Conservation (phyloP, 2,888 invertebrate species). For the Autographa pulchrina region DNA sequence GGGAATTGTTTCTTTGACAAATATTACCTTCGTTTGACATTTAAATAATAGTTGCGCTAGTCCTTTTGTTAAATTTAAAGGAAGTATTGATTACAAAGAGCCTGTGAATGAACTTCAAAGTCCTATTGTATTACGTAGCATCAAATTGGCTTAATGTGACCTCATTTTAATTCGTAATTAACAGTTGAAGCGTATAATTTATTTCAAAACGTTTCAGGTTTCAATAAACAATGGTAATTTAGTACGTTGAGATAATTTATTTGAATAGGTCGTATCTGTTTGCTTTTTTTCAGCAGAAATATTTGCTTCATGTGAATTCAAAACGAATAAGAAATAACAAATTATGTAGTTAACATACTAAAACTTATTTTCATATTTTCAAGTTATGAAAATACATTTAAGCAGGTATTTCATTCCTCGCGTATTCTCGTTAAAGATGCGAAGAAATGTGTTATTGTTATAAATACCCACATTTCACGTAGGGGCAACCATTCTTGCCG, state of each 20-base stretch:
- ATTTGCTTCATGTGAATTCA: too few relatives aligned
- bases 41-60: neutral
- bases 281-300: too few relatives aligned
- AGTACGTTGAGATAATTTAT: neutral
- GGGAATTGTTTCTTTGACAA: neutral
- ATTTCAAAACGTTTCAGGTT: neutral
- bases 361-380: neutral
- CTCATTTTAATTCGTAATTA: neutral
- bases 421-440: neutral
- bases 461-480: neutral
- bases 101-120: neutral
- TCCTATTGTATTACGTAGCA: neutral
- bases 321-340: neutral
- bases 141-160: neutral
- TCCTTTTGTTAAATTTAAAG: neutral
- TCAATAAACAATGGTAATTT: conserved; percentile 6
- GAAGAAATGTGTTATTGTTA: neutral
- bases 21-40: neutral
- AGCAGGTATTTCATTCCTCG: neutral
- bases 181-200: conserved; percentile 6
- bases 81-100: neutral
- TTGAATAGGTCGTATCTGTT: neutral
- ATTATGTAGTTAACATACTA: neutral
- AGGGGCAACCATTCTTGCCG: neutral
- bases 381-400: neutral